Evolutionary conservation across 2,113 vertebrate species (phyloP), one percentile per base, ranked within the genome.

Genomic region (Protomyctophum bolini): DNA sequence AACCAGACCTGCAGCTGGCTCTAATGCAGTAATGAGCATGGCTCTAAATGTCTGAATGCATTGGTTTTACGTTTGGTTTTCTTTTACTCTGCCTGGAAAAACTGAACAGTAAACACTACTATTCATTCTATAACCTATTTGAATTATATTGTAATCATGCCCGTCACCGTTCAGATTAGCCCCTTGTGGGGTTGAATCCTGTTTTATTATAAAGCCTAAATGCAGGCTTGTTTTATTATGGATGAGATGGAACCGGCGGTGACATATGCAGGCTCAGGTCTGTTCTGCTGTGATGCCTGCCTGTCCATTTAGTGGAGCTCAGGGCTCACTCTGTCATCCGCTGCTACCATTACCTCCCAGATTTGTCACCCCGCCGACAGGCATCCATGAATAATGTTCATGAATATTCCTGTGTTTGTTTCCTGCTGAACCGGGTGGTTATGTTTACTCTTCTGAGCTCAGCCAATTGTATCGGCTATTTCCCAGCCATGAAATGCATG

Each of bases 361-460:
- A 15, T 21, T 15, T 33, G 28, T 8, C 67, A 50, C 57, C 12
- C 45, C 67, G 8, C 47, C 6, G 47, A 69, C 47, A 51, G 46
- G 46, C 8, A n/a, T 10, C 10, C 8, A 59, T 50, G 67, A 50
- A 59, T 69, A 57, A 50, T 69, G 7, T 50, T 14, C 12, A 58
- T 59, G 56, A 68, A 68, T 68, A 58, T 68, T 68, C 15, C 41
- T 49, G n/a, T 10, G 21, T 8, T 58, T 14, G 7, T 21, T 58
- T 21, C 33, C 41, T 21, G 33, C 66, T 49, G 3, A 15, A 10
- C 15, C 48, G 45, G 47, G 33, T 8, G 47, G 64, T 46, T 54
- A 50, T 63, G 64, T 67, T 57, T 67, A 57, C 54, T 11, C 14
- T 15, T 29, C 12, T 33, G 28, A 3, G 10, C 41, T 67, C 8